Evolutionary conservation across 2,888 invertebrate species (phyloP).

Genomic region (Lepeophtheirus nordmannii): DNA sequence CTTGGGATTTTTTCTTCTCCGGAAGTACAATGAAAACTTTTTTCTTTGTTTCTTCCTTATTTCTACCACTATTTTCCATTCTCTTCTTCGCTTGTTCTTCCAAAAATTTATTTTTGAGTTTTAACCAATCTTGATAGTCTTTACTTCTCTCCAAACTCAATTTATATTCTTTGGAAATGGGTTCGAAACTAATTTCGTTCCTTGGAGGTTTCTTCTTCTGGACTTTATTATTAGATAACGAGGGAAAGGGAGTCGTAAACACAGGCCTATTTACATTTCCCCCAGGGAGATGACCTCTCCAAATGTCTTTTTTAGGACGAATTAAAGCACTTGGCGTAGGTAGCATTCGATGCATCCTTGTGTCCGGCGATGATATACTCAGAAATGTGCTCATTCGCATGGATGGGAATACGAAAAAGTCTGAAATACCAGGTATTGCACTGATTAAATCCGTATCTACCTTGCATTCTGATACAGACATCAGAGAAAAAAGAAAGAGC

Average conservation of each 20-base stretch:
- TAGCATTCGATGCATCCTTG: not conserved
- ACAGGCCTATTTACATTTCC: not conserved
- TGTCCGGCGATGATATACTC: not conserved
- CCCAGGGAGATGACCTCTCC: conserved; percentile 6
- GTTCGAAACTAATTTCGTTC: not conserved
- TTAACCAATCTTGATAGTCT: not conserved
- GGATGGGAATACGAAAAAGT: not conserved
- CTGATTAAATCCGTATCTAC: not conserved
- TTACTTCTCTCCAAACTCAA: not conserved
- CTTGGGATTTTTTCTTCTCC: not conserved
- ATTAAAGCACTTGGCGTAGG: not conserved
- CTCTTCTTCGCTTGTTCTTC: not conserved
- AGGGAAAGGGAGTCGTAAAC: not conserved
- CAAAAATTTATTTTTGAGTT: not conserved
- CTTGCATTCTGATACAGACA: not conserved
- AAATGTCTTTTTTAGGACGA: conserved; percentile 4
- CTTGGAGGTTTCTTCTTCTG: not conserved
- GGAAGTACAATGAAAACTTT: not conserved
- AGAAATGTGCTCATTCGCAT: not conserved
- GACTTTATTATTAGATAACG: not conserved
- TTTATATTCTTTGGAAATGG: not conserved
- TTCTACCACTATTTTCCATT: not conserved
- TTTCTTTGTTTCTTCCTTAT: not conserved
- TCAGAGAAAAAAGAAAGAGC: no score
- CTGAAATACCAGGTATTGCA: not conserved